Evolutionary conservation across 2,888 invertebrate genomes (phyloP).

Genomic region (Oasisia sp.): DNA sequence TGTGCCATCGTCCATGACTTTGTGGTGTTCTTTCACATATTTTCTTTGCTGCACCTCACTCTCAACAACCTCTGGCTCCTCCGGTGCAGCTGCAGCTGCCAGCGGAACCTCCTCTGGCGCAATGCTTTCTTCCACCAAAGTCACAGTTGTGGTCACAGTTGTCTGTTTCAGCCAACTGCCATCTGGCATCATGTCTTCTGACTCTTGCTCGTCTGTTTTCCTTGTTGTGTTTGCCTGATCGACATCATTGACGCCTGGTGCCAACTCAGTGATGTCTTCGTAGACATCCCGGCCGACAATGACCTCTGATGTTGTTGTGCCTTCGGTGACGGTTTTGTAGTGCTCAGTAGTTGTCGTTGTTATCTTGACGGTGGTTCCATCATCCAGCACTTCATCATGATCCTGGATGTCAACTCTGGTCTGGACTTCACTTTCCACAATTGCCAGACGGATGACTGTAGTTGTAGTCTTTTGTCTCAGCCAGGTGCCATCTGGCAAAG

Average conservation of each 20-base stretch:
- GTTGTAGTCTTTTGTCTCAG: constrained; percentile 20
- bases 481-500: constrained; percentile 58
- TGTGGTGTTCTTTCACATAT: not conserved
- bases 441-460: not conserved
- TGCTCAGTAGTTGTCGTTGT: constrained; percentile 14
- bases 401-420: not conserved
- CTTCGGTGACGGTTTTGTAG: constrained; percentile 27
- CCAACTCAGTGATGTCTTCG: constrained; percentile 33
- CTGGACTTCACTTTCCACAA: constrained; percentile 19
- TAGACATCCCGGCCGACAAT: constrained; percentile 30
- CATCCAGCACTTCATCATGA: constrained; percentile 7
- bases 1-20: constrained; percentile 25
- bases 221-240: constrained; percentile 21
- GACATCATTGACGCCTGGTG: constrained; percentile 33
- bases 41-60: constrained; percentile 18
- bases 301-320: not conserved
- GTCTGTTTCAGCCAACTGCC: constrained; percentile 46
- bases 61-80: not conserved
- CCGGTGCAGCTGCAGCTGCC: not conserved
- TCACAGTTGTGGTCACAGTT: not conserved
- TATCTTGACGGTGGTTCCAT: constrained; percentile 27
- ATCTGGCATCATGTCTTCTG: constrained; percentile 18
- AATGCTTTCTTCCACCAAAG: not conserved
- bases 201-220: constrained; percentile 37
- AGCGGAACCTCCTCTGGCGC: not conserved